Conservation (phyloP, 2,888 invertebrate genomes). For the Spisula subtruncata region DNA sequence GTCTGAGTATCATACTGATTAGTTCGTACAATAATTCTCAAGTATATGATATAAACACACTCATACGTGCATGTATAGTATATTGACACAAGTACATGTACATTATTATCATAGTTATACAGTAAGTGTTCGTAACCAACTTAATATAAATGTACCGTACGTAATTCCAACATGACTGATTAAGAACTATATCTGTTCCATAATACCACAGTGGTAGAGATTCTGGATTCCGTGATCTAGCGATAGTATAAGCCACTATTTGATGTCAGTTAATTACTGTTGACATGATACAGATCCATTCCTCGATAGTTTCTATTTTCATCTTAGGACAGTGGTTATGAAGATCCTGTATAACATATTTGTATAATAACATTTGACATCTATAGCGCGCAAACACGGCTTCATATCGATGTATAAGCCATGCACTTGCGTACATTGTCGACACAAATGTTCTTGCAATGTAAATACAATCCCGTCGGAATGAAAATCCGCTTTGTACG, state of each 20-base stretch:
- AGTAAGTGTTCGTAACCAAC: not conserved
- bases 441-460: not conserved
- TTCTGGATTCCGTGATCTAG: not conserved
- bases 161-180: not conserved
- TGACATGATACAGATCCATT: constrained; percentile 21
- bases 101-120: too few species aligned
- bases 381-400: not conserved
- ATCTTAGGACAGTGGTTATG: not conserved
- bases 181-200: not conserved
- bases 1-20: too few species aligned
- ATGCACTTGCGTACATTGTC: not conserved
- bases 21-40: too few species aligned
- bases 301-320: constrained; percentile 1
- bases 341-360: not conserved
- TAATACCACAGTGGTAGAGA: not conserved
- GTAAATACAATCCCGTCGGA: not conserved
- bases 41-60: too few species aligned
- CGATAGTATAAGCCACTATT: constrained; percentile 2
- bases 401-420: not conserved
- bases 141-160: not conserved
- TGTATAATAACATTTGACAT: constrained; percentile 7
- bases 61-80: too few species aligned
- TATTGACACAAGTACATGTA: too few species aligned
- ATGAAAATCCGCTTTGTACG: not conserved
- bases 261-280: constrained; percentile 13